These are phyloP conservation scores for Parazoanthus swiftii DNA, from an alignment of 92 coral and sea anemone species.

Conservation along the genomic window DNA sequence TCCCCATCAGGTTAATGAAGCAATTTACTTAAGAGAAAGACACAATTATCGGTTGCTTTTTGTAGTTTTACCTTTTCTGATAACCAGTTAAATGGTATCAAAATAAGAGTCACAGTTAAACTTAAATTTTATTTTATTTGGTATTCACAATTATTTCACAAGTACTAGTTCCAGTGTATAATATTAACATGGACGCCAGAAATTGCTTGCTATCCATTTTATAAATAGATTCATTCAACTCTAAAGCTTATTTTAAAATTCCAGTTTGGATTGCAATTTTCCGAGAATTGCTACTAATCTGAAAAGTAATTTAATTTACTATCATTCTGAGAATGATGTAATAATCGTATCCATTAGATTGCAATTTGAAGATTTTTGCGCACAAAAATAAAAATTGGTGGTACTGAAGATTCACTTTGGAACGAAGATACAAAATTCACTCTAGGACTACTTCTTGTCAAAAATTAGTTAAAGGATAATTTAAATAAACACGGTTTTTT, in stretches of 20 bases:
- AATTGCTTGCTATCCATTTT: background rate
- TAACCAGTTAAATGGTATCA: too few species aligned
- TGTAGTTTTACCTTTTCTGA: too few species aligned
- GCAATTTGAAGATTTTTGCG: background rate
- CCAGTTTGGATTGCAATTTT: background rate
- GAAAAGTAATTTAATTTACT: too few species aligned
- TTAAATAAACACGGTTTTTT: too few species aligned
- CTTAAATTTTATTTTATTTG: conserved; percentile 5
- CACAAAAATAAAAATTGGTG: background rate
- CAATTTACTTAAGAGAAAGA: too few species aligned
- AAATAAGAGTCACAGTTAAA: background rate
- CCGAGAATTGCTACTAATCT: background rate
- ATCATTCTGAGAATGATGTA: too few species aligned
- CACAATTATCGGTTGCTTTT: too few species aligned
- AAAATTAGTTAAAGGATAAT: too few species aligned
- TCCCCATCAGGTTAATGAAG: too few species aligned
- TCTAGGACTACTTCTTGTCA: background rate
- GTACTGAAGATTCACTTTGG: background rate
- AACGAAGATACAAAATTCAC: background rate
- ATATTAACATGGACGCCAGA: background rate
- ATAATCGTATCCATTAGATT: background rate
- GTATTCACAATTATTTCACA: background rate
- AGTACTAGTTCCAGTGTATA: background rate
- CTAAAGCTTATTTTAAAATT: background rate
- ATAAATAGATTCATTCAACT: background rate